Percentiles rank a stretch among this genome's conserved stretches.
phyloP scores from a whole-genome alignment of 2,113 vertebrate genomes.

The Xyrauchen texanus region DNA sequence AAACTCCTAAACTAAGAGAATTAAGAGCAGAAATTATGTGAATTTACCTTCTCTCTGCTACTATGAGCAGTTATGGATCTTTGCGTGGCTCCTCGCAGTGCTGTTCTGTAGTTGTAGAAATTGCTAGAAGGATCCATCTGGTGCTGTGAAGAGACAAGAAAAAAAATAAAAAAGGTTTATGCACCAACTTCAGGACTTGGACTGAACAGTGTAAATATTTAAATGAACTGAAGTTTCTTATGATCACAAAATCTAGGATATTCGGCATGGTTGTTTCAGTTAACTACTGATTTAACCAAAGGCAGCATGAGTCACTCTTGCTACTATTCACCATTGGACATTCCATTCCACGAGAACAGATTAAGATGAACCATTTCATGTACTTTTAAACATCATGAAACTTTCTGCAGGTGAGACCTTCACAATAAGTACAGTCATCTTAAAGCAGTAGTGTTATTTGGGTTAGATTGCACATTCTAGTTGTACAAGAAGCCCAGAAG shows the following conservation, averaged over 20 bases:
- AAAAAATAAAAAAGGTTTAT: neutral
- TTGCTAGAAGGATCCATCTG: slow-evolving; percentile 98
- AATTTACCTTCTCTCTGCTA: slow-evolving; percentile 88
- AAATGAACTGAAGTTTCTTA: neutral
- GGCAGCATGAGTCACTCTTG: neutral
- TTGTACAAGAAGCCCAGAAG: neutral
- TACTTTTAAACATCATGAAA: neutral
- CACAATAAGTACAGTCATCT: neutral
- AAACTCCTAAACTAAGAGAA: neutral
- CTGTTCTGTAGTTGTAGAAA: slow-evolving; percentile 94
- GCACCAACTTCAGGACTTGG: neutral
- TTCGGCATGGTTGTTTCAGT: neutral
- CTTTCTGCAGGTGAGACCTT: neutral
- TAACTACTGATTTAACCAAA: slow-evolving; percentile 16
- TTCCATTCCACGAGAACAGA: slow-evolving; percentile 2
- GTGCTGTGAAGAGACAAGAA: slow-evolving; percentile 72
- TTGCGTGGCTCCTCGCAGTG: slow-evolving; percentile 88
- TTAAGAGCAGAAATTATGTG: neutral
- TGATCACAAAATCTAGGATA: neutral
- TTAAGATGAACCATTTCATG: neutral
- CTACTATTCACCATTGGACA: neutral
- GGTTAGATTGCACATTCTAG: neutral
- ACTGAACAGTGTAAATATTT: too few relatives aligned
- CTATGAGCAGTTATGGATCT: slow-evolving; percentile 90
- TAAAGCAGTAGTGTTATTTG: neutral